Base-by-base conservation (phyloP, 2,113 vertebrate genomes). In the Embiotoca jacksoni region DNA sequence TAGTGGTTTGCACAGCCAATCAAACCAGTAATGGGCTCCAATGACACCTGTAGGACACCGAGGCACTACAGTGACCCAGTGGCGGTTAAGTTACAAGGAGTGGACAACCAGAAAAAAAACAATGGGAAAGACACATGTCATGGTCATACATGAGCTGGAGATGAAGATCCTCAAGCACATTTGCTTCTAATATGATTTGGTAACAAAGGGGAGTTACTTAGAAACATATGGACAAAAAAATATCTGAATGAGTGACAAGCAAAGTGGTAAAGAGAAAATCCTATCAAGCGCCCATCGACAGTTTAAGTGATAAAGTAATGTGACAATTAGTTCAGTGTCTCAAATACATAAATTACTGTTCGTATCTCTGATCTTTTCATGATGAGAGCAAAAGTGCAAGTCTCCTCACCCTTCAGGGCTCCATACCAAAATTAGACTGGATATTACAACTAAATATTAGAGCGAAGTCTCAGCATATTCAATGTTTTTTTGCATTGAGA, bases 1-100 rank as follows among this genome's bases (percentile, higher is more conserved):
- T 57, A 59, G 72, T 75, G 71, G 80, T 67, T 61, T 46, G 74
- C 74, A 74, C 52, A 88, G 52, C 81, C 64, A 88, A 80, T 82
- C 73, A 69, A 53, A 73, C 47, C 67, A 10, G 46, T 80, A 83
- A 82, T 14, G 62, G 64, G 37, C 35, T 71, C 75, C 83, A 88
- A 82, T 84, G 86, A 89, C 89, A 92, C 64, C 84, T 83, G 79
- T 87, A 78, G 56, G 79, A 82, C 78, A 75, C 54, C 3, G 64
- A 3, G 52, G 67, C 69, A 39, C 67, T 63, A 73, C 73, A 70
- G 61, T 71, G 72, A 77, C 52, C 36, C 56, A 57, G 75, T 60
- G n/a, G 57, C 49, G 4, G 44, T 61, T 60, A 61, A 50, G 54
- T 47, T 82, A 75, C 75, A 72, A 78, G 54, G 44, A 85, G 67